Evolutionary conservation across 2,888 invertebrate species (phyloP).

Genomic region (Adela reaumurella): DNA sequence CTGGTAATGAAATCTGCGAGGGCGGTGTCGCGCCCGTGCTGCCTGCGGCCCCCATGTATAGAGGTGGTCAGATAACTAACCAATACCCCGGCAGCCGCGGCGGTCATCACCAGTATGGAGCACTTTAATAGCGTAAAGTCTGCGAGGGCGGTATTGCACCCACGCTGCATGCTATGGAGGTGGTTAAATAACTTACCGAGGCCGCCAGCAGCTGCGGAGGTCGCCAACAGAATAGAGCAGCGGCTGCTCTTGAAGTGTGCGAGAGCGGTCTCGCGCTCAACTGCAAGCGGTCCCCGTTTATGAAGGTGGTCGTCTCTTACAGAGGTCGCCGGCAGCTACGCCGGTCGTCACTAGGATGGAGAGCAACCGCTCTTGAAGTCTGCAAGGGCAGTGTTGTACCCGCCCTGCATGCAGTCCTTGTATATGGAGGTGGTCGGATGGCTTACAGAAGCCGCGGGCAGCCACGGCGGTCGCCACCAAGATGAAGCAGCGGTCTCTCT

Average conservation of each 20-base stretch:
- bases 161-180: conserved; percentile 56
- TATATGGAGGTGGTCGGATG: too few species aligned
- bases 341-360: conserved; percentile 90
- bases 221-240: too few species aligned
- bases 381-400: conserved; percentile 91
- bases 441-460: too few species aligned
- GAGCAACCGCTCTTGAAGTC: conserved; percentile 77
- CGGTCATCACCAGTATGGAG: too few species aligned
- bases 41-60: conserved; percentile 96
- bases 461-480: too few species aligned
- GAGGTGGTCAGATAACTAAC: conserved; percentile 88
- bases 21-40: conserved; percentile 94
- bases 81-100: too few species aligned
- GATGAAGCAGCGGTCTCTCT: too few species aligned
- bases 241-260: too few species aligned
- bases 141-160: conserved; percentile 80
- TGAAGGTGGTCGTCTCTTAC: conserved; percentile 26
- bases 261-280: neutral
- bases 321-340: conserved; percentile 91
- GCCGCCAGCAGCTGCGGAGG: too few species aligned
- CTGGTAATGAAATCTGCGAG: conserved; percentile 83
- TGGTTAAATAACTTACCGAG: too few species aligned
- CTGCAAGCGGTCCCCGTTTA: conserved; percentile 1
- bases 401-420: conserved; percentile 93
- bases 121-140: conserved; percentile 27